Conservation (phyloP, 1,140 invertebrate species). For the Apis mellifera region DNA sequence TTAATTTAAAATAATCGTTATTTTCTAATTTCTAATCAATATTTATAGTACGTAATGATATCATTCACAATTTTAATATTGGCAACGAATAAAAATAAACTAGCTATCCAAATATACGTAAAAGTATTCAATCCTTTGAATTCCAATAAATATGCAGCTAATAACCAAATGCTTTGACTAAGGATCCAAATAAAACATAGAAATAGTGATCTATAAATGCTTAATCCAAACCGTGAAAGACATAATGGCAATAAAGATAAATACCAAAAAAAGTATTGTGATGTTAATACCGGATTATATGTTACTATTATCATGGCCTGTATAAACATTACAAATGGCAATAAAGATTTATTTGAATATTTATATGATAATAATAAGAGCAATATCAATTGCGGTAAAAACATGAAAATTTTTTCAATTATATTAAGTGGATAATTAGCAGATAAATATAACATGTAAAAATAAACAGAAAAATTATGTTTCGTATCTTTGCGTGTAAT, state of each 20-base stretch:
- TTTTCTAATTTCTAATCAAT: not conserved
- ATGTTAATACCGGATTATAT: conserved; percentile 98
- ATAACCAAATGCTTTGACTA: conserved; percentile 93
- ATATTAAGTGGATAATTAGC: conserved; percentile 80
- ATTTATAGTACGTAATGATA: conserved; percentile 84
- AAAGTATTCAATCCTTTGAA: conserved; percentile 93
- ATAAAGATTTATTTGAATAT: conserved; percentile 85
- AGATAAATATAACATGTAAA: conserved; percentile 95
- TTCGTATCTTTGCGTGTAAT: conserved; percentile 92
- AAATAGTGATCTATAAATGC: conserved; percentile 78
- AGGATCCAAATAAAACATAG: conserved; percentile 87
- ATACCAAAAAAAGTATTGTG: conserved; percentile 99
- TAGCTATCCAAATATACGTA: conserved; percentile 89
- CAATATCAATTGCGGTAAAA: conserved; percentile 89
- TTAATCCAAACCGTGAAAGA: conserved; percentile 85
- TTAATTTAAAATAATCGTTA: not conserved
- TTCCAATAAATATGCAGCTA: conserved; percentile 94
- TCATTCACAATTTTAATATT: conserved; percentile 89
- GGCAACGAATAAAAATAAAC: conserved; percentile 89
- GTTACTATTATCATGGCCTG: conserved; percentile 95
- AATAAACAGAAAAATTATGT: conserved; percentile 99
- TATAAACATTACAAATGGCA: conserved; percentile 92
- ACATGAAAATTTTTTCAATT: conserved; percentile 85
- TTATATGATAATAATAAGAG: conserved; percentile 87
- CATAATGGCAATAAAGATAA: conserved; percentile 92